phyloP scores from a whole-genome alignment of 1,140 invertebrate species.

The Zaprionus taronus region DNA sequence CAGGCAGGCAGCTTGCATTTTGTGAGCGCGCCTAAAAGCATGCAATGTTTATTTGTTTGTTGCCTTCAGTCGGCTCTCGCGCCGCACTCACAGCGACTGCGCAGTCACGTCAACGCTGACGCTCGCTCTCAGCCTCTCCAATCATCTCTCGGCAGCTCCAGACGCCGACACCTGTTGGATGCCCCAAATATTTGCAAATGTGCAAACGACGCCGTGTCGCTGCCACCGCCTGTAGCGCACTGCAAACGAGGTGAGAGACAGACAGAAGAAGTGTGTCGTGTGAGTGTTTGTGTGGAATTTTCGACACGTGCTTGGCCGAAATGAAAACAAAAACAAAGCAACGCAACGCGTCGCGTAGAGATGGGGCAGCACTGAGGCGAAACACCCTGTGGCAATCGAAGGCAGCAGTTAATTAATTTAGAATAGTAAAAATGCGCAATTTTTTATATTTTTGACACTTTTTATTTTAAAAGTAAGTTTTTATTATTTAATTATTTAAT shows the following conservation, averaged over 20 bases:
- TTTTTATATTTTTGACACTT: constrained; percentile 50
- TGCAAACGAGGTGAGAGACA: neutral
- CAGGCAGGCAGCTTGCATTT: constrained; percentile 41
- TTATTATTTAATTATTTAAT: constrained; percentile 58
- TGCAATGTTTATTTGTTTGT: constrained; percentile 72
- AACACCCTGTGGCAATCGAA: neutral
- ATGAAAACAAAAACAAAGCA: constrained; percentile 24
- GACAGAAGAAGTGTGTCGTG: neutral
- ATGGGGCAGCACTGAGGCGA: neutral
- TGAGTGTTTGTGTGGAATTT: constrained; percentile 26
- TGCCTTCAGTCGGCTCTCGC: constrained; percentile 47
- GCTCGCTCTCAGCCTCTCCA: constrained; percentile 5
- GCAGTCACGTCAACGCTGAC: constrained; percentile 32
- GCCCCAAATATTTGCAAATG: constrained; percentile 29
- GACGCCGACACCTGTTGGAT: constrained; percentile 30
- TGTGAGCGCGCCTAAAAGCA: constrained; percentile 57
- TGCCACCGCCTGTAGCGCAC: neutral
- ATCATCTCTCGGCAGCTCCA: neutral
- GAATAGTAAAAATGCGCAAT: neutral
- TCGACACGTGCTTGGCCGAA: constrained; percentile 33
- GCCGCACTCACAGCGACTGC: constrained; percentile 53
- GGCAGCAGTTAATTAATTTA: neutral
- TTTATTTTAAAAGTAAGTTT: constrained; percentile 65
- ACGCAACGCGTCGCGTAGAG: neutral
- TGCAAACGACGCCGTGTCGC: neutral